Evolutionary conservation across 2,888 invertebrate genomes (phyloP), one percentile per base, ranked within the genome.

Genomic region (Perdita meconis): DNA sequence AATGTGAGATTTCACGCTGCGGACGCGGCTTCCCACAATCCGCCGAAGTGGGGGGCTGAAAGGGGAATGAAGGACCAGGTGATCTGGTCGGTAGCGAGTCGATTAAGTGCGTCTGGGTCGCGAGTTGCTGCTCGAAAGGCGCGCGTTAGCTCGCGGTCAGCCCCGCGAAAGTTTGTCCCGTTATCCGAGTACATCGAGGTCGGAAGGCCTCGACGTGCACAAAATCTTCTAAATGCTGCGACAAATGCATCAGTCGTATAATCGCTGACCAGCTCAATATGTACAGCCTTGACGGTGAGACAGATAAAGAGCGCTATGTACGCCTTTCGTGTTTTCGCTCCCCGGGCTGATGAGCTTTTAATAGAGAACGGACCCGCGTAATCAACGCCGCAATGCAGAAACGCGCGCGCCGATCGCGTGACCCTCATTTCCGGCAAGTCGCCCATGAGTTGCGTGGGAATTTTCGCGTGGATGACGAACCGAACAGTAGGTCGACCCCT

Each of bases 211-310:
- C 76, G 72, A 0, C 78, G 67, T 0, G 80, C 10, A 0, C 26
- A 22, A 24, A 80, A 82, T 1, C 76, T 71, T 4, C 53, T 40
- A 10, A 77, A 76, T 0, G 73, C 70, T 0, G 75, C 76, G 1
- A 80, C 24, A 24, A 82, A 80, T 0, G 75, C 70, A 0, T 10
- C 53, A 2, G 75, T 16, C 0, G 64, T 36, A 10, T 51, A 75
- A 2, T 69, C 69, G 38, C 16, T 16, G 0, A 65, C 70, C 4
- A 75, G 40, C 2, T 75, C 70, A 0, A 75, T 12, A 5, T 65
- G 65, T 0, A 65, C 22, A 1, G 71, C 65, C 1, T 16, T n/a
- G 8, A 16, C 19, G 8, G 44, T 16, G 16, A 44, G 6, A 2
- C n/a, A 44, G 1, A 44, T 16, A 0, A 44, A 44, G 0, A 44